These are phyloP conservation scores for Laticauda laticaudata DNA, from an alignment of 2,113 vertebrate genomes.

Conservation along the genomic window DNA sequence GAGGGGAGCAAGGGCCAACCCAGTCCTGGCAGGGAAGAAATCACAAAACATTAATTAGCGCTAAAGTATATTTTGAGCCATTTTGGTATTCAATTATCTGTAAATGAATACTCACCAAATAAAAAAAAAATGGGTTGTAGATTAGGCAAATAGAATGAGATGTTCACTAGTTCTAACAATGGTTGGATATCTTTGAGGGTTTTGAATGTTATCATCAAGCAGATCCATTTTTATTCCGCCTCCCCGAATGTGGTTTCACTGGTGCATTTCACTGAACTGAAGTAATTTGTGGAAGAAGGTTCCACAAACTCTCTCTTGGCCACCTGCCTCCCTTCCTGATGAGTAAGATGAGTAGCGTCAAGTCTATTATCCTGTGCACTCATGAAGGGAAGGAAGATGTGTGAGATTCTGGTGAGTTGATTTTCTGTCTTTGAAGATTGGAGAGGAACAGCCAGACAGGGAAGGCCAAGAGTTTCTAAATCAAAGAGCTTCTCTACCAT, in stretches of 20 bases:
- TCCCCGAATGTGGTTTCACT: not conserved
- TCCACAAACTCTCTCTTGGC: not conserved
- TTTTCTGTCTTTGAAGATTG: not conserved
- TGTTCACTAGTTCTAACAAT: constrained; percentile 54
- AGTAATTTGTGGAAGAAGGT: not conserved
- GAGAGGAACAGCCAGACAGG: not conserved
- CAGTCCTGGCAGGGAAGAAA: constrained; percentile 15
- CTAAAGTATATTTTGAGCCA: constrained; percentile 59
- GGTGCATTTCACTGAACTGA: not conserved
- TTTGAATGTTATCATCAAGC: not conserved
- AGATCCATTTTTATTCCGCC: not conserved
- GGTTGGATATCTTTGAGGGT: constrained; percentile 47
- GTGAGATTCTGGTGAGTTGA: not conserved
- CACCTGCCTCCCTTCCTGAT: not conserved
- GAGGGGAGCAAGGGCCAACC: not conserved
- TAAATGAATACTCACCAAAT: constrained; percentile 64
- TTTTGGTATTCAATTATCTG: constrained; percentile 59
- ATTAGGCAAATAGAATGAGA: constrained; percentile 69
- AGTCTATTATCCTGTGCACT: not conserved
- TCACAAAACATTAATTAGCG: constrained; percentile 58
- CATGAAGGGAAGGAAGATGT: not conserved
- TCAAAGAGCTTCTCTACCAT: not conserved
- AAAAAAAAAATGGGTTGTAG: constrained; percentile 64
- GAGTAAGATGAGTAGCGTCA: not conserved
- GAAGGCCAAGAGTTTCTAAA: not conserved